These are phyloP conservation scores for Trichonephila clavata DNA, from an alignment of 1,140 invertebrate genomes.

Conservation along the genomic window DNA sequence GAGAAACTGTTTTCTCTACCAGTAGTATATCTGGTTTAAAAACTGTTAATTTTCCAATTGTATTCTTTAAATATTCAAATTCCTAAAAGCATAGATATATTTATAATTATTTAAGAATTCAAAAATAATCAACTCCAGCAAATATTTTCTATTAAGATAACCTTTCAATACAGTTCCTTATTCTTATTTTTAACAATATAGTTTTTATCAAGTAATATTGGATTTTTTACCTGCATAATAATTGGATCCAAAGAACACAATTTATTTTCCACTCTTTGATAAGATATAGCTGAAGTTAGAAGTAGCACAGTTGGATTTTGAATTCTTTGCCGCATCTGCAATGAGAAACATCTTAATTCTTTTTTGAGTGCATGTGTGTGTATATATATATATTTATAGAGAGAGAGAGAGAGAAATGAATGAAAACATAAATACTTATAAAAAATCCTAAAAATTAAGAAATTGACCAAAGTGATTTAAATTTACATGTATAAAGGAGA, in stretches of 20 bases:
- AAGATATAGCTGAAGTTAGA: conserved; percentile 93
- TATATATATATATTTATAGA: not conserved
- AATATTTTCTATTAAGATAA: not conserved
- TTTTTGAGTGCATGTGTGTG: too few species aligned
- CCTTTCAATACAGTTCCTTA: not conserved
- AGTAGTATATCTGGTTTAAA: conserved; percentile 93
- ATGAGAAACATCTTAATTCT: not conserved
- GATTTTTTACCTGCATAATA: conserved; percentile 87
- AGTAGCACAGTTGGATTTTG: conserved; percentile 92
- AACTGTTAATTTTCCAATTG: conserved; percentile 92
- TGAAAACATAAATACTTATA: too few species aligned
- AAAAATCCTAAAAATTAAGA: too few species aligned
- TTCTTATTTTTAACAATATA: not conserved
- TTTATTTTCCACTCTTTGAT: conserved; percentile 94
- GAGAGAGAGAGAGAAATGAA: too few species aligned
- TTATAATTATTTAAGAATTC: not conserved
- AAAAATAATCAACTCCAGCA: not conserved
- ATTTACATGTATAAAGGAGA: too few species aligned
- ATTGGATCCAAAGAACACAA: conserved; percentile 94
- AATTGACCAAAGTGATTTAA: too few species aligned
- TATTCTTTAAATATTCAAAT: conserved; percentile 92
- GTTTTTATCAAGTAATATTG: not conserved
- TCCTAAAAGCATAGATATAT: conserved; percentile 84
- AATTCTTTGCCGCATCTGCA: conserved; percentile 89
- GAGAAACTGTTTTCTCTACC: conserved; percentile 93